Evolutionary conservation across 2,797 vertebrate species (phyloP).

Genomic region (Hoplostethus atlanticus): DNA sequence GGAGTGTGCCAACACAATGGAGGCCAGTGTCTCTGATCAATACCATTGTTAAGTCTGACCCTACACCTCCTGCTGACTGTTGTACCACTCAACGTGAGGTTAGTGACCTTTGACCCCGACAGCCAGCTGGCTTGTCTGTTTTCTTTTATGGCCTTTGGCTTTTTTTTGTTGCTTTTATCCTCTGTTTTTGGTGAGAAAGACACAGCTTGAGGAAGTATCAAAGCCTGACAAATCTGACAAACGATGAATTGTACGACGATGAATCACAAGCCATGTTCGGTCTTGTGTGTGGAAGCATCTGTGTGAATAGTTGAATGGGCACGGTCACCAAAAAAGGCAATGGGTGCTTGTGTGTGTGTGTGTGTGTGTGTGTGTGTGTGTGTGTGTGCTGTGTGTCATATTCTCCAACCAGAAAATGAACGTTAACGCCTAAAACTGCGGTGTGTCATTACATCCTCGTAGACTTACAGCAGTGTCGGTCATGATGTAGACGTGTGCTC

Average conservation of each 20-base stretch:
- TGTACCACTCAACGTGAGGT: conserved; percentile 56
- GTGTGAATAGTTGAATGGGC: conserved; percentile 50
- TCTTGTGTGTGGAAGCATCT: conserved; percentile 68
- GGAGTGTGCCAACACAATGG: conserved; percentile 74
- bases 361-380: conserved; percentile 8
- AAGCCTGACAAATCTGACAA: conserved; percentile 62
- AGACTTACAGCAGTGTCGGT: conserved; percentile 89
- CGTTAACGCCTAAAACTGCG: neutral
- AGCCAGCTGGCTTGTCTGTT: conserved; percentile 73
- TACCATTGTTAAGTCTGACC: conserved; percentile 73
- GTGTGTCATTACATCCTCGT: neutral
- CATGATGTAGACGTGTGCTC: conserved; percentile 92
- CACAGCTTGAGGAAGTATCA: conserved; percentile 75
- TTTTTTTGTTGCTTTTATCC: conserved; percentile 45
- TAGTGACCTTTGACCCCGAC: conserved; percentile 57
- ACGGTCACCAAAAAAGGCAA: conserved; percentile 5
- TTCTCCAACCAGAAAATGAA: neutral
- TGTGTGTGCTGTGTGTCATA: neutral
- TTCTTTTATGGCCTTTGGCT: conserved; percentile 45
- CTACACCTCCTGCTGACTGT: conserved; percentile 63
- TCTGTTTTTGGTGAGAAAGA: conserved; percentile 34
- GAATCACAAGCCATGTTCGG: conserved; percentile 51
- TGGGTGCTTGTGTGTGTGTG: neutral
- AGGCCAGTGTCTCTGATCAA: conserved; percentile 71
- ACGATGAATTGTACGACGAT: conserved; percentile 57